Conservation (phyloP, 2,113 vertebrate species). For the Neolamprologus caudopunctatus region DNA sequence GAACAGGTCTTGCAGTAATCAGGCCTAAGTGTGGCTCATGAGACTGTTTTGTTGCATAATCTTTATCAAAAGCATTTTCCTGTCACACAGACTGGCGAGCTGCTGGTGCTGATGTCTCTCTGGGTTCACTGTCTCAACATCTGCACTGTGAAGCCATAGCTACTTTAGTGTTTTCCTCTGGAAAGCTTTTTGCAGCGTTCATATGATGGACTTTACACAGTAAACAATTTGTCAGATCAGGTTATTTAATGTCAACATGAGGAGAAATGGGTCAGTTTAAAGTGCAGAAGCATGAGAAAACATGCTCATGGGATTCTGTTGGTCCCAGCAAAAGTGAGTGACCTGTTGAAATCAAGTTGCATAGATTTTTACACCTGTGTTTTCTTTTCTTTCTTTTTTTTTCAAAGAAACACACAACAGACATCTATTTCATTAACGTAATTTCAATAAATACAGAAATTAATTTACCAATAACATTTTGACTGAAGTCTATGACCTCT, state of each 20-base stretch:
- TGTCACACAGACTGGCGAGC: neutral
- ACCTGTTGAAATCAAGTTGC: neutral
- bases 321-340: neutral
- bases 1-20: neutral
- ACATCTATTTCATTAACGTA: fast-evolving
- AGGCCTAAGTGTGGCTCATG: neutral
- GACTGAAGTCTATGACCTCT: neutral
- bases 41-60: neutral
- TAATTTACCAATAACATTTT: neutral
- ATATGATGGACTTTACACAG: neutral
- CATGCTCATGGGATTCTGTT: neutral
- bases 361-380: neutral
- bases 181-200: neutral
- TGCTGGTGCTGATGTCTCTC: neutral
- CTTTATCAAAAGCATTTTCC: neutral
- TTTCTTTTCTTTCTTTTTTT: neutral
- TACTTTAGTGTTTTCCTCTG: neutral
- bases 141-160: neutral
- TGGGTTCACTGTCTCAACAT: neutral
- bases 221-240: neutral
- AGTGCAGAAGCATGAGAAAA: neutral
- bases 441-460: neutral
- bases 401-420: neutral
- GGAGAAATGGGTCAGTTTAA: neutral
- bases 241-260: neutral